Conservation (phyloP, 23 tunicate species). For the Halocynthia aurantium region DNA sequence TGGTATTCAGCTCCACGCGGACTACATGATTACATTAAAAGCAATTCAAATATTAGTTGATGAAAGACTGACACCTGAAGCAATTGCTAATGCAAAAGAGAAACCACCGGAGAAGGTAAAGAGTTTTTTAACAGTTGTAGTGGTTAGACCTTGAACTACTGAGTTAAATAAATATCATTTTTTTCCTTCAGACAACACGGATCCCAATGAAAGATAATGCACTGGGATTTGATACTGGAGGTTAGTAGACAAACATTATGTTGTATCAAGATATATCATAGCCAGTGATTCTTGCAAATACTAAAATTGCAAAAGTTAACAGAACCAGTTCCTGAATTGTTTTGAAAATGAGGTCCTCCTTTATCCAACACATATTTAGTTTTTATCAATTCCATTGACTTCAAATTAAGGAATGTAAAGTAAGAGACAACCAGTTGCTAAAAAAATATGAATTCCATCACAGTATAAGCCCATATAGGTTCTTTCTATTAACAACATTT, state of each 20-base stretch:
- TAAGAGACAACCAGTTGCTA: too few species aligned
- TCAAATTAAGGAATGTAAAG: too few species aligned
- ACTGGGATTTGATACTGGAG: slow-evolving; percentile 76
- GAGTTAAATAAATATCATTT: not conserved
- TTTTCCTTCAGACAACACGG: slow-evolving; percentile 16
- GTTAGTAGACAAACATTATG: not conserved
- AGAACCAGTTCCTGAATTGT: too few species aligned
- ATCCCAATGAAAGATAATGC: slow-evolving; percentile 59
- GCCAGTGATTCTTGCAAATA: too few species aligned
- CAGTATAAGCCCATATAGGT: too few species aligned
- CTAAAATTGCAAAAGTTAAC: too few species aligned
- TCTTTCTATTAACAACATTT: too few species aligned
- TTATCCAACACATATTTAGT: too few species aligned
- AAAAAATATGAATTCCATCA: too few species aligned
- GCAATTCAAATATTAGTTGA: slow-evolving; percentile 65
- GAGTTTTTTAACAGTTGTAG: not conserved
- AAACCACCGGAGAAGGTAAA: slow-evolving; percentile 26
- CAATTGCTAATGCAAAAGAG: slow-evolving; percentile 21
- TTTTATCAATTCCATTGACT: too few species aligned
- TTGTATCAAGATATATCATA: too few species aligned
- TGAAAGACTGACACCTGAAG: slow-evolving; percentile 36
- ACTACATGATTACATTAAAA: slow-evolving; percentile 49
- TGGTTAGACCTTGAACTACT: not conserved
- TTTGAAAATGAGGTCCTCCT: too few species aligned
- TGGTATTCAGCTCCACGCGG: slow-evolving; percentile 69